Percentiles rank a stretch among this genome's conserved stretches.
These are phyloP conservation scores for Anarsia innoxiella DNA, from an alignment of 2,888 invertebrate genomes.

Conservation along the genomic window DNA sequence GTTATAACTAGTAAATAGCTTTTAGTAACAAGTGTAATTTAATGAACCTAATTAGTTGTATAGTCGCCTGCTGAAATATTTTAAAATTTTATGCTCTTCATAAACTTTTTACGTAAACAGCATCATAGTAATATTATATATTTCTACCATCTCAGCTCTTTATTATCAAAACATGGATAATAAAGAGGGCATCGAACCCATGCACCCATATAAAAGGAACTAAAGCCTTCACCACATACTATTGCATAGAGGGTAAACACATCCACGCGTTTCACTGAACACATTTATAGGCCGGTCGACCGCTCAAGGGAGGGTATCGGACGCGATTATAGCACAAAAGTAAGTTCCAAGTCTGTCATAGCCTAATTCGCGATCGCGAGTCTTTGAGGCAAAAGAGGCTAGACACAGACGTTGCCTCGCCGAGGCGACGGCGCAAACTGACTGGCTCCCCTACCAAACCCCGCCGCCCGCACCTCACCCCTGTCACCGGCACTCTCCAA, in stretches of 20 bases:
- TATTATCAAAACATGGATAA: slow-evolving; percentile 52
- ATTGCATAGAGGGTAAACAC: slow-evolving; percentile 38
- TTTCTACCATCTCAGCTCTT: too few species aligned
- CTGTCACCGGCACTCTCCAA: slow-evolving; percentile 61
- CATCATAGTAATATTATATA: slow-evolving; percentile 40
- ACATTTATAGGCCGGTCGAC: slow-evolving; percentile 27
- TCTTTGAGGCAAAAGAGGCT: background rate
- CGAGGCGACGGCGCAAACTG: slow-evolving; percentile 42
- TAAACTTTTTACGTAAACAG: too few species aligned
- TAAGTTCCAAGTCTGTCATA: slow-evolving; percentile 16
- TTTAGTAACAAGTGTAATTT: too few species aligned
- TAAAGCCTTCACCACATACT: slow-evolving; percentile 41
- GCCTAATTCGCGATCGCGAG: slow-evolving; percentile 36
- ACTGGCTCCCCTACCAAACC: slow-evolving; percentile 50
- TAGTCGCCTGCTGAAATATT: too few species aligned
- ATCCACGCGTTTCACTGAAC: slow-evolving; percentile 48
- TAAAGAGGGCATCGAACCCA: slow-evolving; percentile 45
- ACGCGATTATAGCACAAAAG: slow-evolving; percentile 31
- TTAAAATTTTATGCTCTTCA: too few species aligned
- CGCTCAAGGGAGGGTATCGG: slow-evolving; percentile 16
- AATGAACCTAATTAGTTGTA: too few species aligned
- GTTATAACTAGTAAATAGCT: too few species aligned
- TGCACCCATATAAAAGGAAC: slow-evolving; percentile 59
- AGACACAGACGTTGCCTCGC: slow-evolving; percentile 42
- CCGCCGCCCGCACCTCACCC: slow-evolving; percentile 46